phyloP scores from a whole-genome alignment of 2,113 vertebrate species.

The Cairina moschata region DNA sequence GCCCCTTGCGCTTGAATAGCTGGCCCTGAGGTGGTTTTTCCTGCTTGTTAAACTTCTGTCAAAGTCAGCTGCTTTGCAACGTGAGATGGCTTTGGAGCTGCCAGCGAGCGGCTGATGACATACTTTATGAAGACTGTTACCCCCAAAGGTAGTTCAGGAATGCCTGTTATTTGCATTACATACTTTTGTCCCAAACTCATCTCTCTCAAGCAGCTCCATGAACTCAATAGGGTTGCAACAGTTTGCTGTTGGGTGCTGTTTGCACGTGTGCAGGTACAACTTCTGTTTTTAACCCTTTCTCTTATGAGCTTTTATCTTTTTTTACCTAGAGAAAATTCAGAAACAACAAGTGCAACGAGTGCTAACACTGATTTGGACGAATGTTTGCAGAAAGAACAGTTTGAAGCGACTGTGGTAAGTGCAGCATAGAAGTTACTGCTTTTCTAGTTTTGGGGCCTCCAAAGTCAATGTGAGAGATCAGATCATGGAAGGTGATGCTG shows the following conservation, averaged over 20 bases:
- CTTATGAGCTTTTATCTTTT: background rate
- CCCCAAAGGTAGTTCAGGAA: constrained; percentile 25
- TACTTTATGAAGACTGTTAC: constrained; percentile 7
- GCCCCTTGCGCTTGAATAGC: background rate
- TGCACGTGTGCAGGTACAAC: background rate
- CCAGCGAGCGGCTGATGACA: background rate
- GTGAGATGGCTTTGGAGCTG: constrained; percentile 9
- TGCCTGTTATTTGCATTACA: constrained; percentile 12
- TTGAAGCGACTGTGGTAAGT: background rate
- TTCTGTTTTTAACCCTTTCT: background rate
- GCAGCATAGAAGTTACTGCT: background rate
- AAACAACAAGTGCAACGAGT: background rate
- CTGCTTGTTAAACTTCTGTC: constrained; percentile 40
- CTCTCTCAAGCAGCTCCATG: background rate
- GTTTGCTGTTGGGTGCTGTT: background rate
- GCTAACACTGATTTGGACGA: background rate
- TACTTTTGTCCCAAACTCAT: background rate
- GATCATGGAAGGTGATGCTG: background rate
- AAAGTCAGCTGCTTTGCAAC: constrained; percentile 25
- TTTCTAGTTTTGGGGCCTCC: background rate
- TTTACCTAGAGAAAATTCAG: background rate
- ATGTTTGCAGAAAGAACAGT: background rate
- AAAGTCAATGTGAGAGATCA: background rate
- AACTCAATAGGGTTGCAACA: background rate
- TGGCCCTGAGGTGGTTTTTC: background rate